Evolutionary conservation across 1,140 invertebrate species (phyloP), one percentile per base, ranked within the genome.

Genomic region (Nasonia giraulti): DNA sequence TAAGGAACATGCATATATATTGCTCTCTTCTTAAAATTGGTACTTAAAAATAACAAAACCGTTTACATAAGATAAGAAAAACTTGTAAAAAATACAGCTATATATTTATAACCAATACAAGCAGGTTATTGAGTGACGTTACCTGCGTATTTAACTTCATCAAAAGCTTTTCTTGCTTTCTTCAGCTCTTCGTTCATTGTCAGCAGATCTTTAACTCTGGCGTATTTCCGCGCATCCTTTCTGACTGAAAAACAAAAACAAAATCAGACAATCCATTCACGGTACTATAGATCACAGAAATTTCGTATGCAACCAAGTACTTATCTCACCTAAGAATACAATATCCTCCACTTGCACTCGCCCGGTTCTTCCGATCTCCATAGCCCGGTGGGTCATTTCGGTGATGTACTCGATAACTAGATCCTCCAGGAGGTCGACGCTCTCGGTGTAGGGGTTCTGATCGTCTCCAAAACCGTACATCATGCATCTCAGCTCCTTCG

Each of bases 381-480:
- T 98, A 2, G 98, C 98, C 95, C 97, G 94, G 78, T 97, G 96
- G 8, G 96, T 97, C 94, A 97, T 98, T 94, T 99, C 98, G 6
- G 97, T 98, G 33, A 99, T 98, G 92, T 98, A 99, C 94, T 99
- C 98, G 87, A 99, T 98, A 0, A 99, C 99, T 40, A 99, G 93
- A 94, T 99, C 98, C 94, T 99, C 99, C 17, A 99, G 94, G 68
- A 99, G 94, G 91, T 99, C 99, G 0, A 99, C 98, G 91, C 98
- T 99, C 94, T 99, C 99, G 37, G 99, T 99, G 89, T 99, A 99
- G 0, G 99, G 99, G 94, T 99, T 99, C 91, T 98, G 97, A 92
- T 99, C 98, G 93, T 99, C 99, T n/a, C 99, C 99, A 95, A 99
- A 99, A 0, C 99, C 99, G 93, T 99, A 99, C 98, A 99, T 99